Evolutionary conservation across 2,113 vertebrate genomes (phyloP), one percentile per base, ranked within the genome.

Genomic region (Scolopax mira): DNA sequence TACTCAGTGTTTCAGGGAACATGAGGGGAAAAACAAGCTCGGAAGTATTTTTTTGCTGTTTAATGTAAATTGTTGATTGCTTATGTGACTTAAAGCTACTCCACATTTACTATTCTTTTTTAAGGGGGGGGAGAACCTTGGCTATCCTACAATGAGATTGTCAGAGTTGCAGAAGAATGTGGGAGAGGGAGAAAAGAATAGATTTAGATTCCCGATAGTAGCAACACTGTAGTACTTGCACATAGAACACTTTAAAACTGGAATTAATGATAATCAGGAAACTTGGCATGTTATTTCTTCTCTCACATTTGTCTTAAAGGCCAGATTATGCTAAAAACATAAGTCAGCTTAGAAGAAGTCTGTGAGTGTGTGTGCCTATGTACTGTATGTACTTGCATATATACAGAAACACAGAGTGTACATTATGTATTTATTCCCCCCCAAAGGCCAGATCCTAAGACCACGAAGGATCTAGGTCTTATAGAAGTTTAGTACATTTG

Each of bases 61-160:
- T 95, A 93, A 79, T 96, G 39, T 91, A 88, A 96, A 81, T 90
- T 94, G 52, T 88, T 95, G 69, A 83, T 95, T 95, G 85, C 41
- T 81, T 97, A 21, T 52, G n/a, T 96, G 86, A 65, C 48, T 96
- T 96, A 93, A 44, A 91, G 21, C 19, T 52, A 18, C 12, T 42
- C 7, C 2, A 18, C 17, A 10, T 28, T 54, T 51, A 24, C 28
- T 52, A n/a, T 52, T 28, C 27, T 52, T 52, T 52, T 54, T 54
- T 8, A 9, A 6, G 52, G 52, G 16, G 52, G 28, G 52, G 17
- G 23, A 10, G 39, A 90, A 9, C 6, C 10, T 70, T 72, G n/a
- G 9, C 12, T 78, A 70, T 21, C 15, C 58, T 81, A 14, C 18
- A 92, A 41, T 11, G 31, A 84, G 71, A 18, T 58, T 91, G 25